A percentile compares a stretch with the other conserved stretches of the same genome.
Evolutionary conservation across 1,140 invertebrate genomes (phyloP).

Genomic region (Lineus longissimus): DNA sequence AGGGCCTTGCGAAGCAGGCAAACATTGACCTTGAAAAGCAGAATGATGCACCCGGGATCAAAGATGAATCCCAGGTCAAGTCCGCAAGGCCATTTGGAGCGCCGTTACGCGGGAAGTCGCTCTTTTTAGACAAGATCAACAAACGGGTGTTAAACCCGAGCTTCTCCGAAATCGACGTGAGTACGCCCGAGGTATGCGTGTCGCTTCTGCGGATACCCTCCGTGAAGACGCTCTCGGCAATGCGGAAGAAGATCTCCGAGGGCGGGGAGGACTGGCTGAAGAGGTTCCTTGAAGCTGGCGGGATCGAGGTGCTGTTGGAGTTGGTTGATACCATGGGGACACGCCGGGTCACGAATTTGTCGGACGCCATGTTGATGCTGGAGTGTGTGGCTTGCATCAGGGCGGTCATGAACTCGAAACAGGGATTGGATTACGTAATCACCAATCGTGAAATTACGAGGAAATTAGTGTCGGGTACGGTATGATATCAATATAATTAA

Average conservation of each 20-base stretch:
- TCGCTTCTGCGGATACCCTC: slow-evolving; percentile 50
- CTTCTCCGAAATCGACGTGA: too few relatives aligned
- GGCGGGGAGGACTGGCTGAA: slow-evolving; percentile 53
- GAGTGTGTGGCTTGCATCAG: slow-evolving; percentile 56
- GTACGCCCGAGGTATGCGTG: slow-evolving; percentile 49
- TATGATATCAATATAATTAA: neutral
- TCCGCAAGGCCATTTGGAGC: too few relatives aligned
- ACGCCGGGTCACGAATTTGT: slow-evolving; percentile 37
- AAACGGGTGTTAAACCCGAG: too few relatives aligned
- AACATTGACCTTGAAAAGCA: too few relatives aligned
- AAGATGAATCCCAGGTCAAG: too few relatives aligned
- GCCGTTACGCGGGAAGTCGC: too few relatives aligned
- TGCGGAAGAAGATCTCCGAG: slow-evolving; percentile 50
- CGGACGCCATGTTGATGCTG: slow-evolving; percentile 53
- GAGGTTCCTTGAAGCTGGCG: slow-evolving; percentile 56
- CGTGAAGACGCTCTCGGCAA: slow-evolving; percentile 51
- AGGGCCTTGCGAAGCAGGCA: too few relatives aligned
- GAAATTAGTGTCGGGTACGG: slow-evolving; percentile 55
- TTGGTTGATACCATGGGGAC: slow-evolving; percentile 50
- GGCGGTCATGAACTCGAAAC: slow-evolving; percentile 56
- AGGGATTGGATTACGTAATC: slow-evolving; percentile 56
- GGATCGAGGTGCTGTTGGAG: slow-evolving; percentile 55
- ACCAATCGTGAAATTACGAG: slow-evolving; percentile 49
- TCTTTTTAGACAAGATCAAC: too few relatives aligned
- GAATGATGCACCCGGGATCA: too few relatives aligned